Percentiles rank a stretch among this genome's conserved stretches.
Conservation (phyloP, 2,113 vertebrate genomes). For the Phylloscopus whistleri region DNA sequence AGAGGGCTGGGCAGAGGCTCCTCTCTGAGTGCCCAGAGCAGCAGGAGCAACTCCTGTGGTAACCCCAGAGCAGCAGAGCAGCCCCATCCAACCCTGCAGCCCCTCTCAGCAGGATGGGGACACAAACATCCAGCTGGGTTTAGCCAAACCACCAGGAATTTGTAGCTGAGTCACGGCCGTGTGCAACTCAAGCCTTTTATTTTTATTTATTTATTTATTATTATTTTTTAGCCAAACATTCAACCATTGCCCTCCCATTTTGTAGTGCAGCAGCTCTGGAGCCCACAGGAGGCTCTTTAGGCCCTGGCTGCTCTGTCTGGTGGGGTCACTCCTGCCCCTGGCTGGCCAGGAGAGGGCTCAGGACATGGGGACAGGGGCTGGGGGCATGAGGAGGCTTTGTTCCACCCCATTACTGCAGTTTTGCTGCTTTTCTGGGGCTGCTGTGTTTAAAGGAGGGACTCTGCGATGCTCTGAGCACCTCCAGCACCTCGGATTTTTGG, state of each 20-base stretch:
- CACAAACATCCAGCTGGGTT: not conserved
- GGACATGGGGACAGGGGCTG: fast-evolving
- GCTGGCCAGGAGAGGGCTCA: not conserved
- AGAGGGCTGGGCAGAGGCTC: not conserved
- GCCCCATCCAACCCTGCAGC: not conserved
- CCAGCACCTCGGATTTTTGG: not conserved
- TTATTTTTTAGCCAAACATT: not conserved
- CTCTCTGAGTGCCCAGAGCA: not conserved
- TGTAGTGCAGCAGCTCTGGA: not conserved
- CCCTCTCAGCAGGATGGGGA: not conserved
- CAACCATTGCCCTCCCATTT: fast-evolving
- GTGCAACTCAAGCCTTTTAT: not conserved
- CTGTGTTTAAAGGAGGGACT: not conserved
- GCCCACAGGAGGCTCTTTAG: not conserved
- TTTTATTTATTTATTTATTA: too few relatives aligned
- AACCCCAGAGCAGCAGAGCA: not conserved
- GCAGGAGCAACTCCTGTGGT: not conserved
- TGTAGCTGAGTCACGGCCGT: not conserved
- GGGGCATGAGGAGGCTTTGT: fast-evolving
- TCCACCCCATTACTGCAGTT: not conserved
- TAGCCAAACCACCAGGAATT: not conserved
- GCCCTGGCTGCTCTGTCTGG: not conserved
- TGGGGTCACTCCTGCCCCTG: fast-evolving
- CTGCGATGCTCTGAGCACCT: not conserved
- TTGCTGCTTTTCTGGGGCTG: not conserved